Evolutionary conservation across 2,888 invertebrate species (phyloP), one percentile per base, ranked within the genome.

Genomic region (Nomada lathburiana): DNA sequence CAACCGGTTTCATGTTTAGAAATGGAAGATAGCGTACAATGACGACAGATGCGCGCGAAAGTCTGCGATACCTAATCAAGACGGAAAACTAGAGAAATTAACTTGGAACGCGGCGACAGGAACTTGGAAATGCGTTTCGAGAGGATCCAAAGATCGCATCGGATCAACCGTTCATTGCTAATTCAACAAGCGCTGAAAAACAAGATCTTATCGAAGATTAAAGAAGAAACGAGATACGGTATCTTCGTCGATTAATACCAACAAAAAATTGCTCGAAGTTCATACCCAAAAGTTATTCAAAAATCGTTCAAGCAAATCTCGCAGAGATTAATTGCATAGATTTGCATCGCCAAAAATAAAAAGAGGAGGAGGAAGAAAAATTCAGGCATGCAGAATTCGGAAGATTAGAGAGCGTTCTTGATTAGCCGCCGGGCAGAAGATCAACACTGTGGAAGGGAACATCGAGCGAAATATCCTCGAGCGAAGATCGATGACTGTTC

Each of bases 31-130:
- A 69, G 44, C 23, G 50, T 50, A 23, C 77, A 59, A 52, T 76
- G 64, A 64, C 68, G 76, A 63, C n/a, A 55, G 42, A 42, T 11
- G 47, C 60, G 60, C 52, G 77, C 76, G 79, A 70, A 77, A 80
- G 78, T 77, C 59, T n/a, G 70, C 53, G 70, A 55, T 60, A 65
- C 77, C 71, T 77, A 71, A 77, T 71, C 77, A 50, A 65, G 77
- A 42, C 47, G 26, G 70, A 53, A 59, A 60, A 67, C 36, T 36
- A 29, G 20, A 23, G 42, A 42, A 13, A 11, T 20, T 42, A 44
- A n/a, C n/a, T 20, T 47, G 64, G 63, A 63, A 62, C 73, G 18
- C 20, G n/a, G 26, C 36, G 23, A 23, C 20, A n/a, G 7, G 16
- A 50, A 9, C 11, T 18, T 16, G 20, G 67, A 11, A 44, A 72